phyloP scores from a whole-genome alignment of 2,888 invertebrate species.

The Drosophila tripunctata region DNA sequence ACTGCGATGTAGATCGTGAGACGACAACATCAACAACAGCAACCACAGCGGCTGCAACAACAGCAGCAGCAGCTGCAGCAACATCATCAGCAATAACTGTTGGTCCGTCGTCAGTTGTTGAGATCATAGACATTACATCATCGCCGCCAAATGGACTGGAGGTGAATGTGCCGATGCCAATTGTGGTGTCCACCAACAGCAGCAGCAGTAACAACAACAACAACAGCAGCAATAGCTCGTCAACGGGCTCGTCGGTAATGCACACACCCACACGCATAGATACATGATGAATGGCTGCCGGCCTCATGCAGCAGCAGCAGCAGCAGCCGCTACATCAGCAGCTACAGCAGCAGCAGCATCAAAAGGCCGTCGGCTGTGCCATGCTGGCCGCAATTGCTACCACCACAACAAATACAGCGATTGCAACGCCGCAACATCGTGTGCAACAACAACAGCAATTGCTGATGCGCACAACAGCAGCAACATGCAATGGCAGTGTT shows the following conservation, averaged over 20 bases:
- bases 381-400: slow-evolving; percentile 75
- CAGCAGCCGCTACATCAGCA: slow-evolving; percentile 70
- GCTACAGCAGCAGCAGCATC: slow-evolving; percentile 69
- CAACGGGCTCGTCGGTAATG: slow-evolving; percentile 81
- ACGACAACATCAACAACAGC: slow-evolving; percentile 16
- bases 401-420: too few species aligned
- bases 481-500: slow-evolving; percentile 18
- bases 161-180: slow-evolving; percentile 46
- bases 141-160: slow-evolving; percentile 72
- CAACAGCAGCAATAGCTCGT: slow-evolving; percentile 53
- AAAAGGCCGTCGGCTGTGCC: slow-evolving; percentile 71
- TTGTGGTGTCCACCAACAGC: slow-evolving; percentile 32
- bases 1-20: slow-evolving; percentile 82
- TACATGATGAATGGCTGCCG: slow-evolving; percentile 83
- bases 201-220: slow-evolving; percentile 15
- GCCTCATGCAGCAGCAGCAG: slow-evolving; percentile 80
- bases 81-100: slow-evolving; percentile 3
- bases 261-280: slow-evolving; percentile 81
- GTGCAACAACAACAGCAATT: slow-evolving; percentile 17
- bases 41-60: slow-evolving; percentile 1
- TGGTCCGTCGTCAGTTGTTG: slow-evolving; percentile 44
- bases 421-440: slow-evolving; percentile 42
- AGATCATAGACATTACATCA: slow-evolving; percentile 71
- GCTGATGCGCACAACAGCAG: not conserved
- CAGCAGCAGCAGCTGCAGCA: slow-evolving; percentile 1